phyloP scores from a whole-genome alignment of 2,797 vertebrate genomes.

The Heteromormyrus szaboi region DNA sequence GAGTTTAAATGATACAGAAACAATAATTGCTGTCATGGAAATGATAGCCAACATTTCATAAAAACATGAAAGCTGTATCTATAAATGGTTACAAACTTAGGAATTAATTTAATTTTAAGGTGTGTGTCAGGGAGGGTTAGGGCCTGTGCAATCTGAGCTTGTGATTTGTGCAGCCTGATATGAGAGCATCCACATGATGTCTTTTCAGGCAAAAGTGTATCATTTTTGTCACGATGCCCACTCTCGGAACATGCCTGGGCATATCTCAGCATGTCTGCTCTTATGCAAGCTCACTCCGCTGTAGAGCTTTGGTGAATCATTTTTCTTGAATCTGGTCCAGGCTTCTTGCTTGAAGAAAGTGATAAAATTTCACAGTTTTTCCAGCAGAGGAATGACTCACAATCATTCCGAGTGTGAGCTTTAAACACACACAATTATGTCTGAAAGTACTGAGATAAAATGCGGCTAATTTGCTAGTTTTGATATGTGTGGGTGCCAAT shows the following conservation, averaged over 20 bases:
- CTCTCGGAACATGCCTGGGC: slow-evolving; percentile 21
- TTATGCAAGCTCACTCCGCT: not conserved
- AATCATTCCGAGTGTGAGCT: not conserved
- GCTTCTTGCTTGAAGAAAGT: not conserved
- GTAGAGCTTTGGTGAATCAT: not conserved
- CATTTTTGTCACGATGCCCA: not conserved
- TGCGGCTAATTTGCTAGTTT: not conserved
- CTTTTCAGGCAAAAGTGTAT: slow-evolving; percentile 20
- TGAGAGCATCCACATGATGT: not conserved
- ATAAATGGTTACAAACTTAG: not conserved
- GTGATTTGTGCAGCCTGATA: slow-evolving; percentile 6
- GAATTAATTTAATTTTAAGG: not conserved
- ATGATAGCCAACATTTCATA: not conserved
- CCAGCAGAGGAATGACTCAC: slow-evolving; percentile 2
- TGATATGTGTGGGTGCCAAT: not conserved
- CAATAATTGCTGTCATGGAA: not conserved
- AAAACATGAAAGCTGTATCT: not conserved
- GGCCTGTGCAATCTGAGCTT: not conserved
- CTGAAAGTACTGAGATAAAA: not conserved
- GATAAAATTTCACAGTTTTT: slow-evolving; percentile 11
- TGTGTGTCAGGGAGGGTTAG: not conserved
- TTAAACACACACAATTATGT: not conserved
- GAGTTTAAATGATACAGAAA: not conserved
- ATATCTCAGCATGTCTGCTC: slow-evolving; percentile 10
- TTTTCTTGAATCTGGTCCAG: slow-evolving; percentile 9